Conservation (phyloP, 2,888 invertebrate species). For the Theristus sp. region DNA sequence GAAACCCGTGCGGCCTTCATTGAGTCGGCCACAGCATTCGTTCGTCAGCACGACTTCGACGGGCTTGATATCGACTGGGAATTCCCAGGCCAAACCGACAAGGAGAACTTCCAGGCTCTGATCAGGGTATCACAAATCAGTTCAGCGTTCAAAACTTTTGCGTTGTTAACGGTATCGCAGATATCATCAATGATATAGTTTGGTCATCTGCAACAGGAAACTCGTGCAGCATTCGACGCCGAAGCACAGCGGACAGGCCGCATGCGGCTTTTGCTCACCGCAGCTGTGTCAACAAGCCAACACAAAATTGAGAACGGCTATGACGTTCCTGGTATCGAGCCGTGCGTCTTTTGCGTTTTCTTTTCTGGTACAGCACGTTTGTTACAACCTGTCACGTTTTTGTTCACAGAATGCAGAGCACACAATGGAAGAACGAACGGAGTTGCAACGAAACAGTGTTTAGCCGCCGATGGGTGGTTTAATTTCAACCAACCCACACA, state of each 20-base stretch:
- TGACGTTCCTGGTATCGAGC: no score
- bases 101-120: conserved; percentile 16
- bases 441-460: no score
- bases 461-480: no score
- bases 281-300: conserved; percentile 72
- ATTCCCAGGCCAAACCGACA: conserved; percentile 34
- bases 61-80: conserved; percentile 33
- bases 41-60: conserved; percentile 27
- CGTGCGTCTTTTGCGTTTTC: no score
- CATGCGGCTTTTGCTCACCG: conserved; percentile 49
- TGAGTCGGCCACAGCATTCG: conserved; percentile 29
- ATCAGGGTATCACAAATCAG: conserved; percentile 10
- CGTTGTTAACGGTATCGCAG: not conserved
- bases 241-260: conserved; percentile 14
- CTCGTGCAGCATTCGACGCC: conserved; percentile 16
- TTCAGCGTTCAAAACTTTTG: not conserved
- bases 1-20: conserved; percentile 39
- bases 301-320: no score
- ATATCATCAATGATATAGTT: not conserved
- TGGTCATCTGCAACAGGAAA: conserved; percentile 12
- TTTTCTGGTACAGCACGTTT: no score
- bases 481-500: no score
- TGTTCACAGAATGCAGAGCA: no score
- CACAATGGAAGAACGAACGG: no score
- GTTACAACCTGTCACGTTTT: no score